Evolutionary conservation across 1,140 invertebrate genomes (phyloP).

Genomic region (Luehdorfia chinensis): DNA sequence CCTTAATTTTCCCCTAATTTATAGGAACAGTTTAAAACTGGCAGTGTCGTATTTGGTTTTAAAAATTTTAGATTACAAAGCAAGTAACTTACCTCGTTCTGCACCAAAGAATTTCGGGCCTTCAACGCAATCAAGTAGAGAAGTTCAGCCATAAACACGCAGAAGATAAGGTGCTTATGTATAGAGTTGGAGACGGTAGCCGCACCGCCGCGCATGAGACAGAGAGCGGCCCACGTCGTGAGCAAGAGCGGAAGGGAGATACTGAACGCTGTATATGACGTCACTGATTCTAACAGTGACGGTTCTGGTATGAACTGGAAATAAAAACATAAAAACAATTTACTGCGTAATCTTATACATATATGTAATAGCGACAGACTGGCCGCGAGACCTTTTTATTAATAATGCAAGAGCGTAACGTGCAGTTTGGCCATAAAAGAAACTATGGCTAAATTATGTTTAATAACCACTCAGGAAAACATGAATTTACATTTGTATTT

Average conservation of each 20-base stretch:
- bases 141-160: slow-evolving; percentile 90
- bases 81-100: slow-evolving; percentile 80
- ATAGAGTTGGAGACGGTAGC: slow-evolving; percentile 96
- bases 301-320: slow-evolving; percentile 88
- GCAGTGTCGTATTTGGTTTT: too few species aligned
- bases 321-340: too few species aligned
- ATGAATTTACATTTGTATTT: too few species aligned
- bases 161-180: slow-evolving; percentile 94
- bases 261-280: slow-evolving; percentile 92
- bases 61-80: background rate
- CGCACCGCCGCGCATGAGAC: slow-evolving; percentile 85
- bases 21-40: too few species aligned
- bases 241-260: slow-evolving; percentile 89
- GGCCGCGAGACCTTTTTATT: too few species aligned
- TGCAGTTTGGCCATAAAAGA: too few species aligned
- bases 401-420: too few species aligned
- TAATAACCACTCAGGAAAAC: too few species aligned
- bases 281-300: slow-evolving; percentile 89
- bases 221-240: slow-evolving; percentile 84
- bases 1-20: too few species aligned
- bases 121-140: slow-evolving; percentile 93
- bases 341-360: too few species aligned
- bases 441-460: too few species aligned
- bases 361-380: too few species aligned
- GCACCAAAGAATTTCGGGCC: slow-evolving; percentile 84